phyloP scores from a whole-genome alignment of 92 coral and sea anemone species.

The Siderastrea siderea region DNA sequence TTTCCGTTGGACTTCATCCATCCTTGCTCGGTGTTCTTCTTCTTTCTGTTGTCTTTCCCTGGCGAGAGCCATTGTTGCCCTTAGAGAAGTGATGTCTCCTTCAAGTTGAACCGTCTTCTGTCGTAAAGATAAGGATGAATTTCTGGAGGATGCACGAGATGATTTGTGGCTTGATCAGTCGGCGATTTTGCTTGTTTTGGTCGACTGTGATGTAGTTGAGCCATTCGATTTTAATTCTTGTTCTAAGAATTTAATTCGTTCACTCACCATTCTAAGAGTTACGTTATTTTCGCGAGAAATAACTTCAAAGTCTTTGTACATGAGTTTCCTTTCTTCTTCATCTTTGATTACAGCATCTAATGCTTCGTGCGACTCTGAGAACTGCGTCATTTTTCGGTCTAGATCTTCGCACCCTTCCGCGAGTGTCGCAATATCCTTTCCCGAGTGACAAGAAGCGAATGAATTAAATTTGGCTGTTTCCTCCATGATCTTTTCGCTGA shows the following conservation, averaged over 20 bases:
- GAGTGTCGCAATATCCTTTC: constrained; percentile 20
- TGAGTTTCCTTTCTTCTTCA: constrained; percentile 19
- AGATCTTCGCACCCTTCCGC: constrained; percentile 33
- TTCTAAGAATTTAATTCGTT: constrained; percentile 33
- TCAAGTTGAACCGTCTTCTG: constrained; percentile 46
- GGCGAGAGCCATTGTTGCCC: constrained; percentile 43
- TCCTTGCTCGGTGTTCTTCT: background rate
- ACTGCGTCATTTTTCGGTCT: constrained; percentile 18
- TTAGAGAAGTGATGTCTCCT: constrained; percentile 53
- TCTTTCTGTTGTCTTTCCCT: constrained; percentile 45
- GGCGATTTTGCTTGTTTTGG: constrained; percentile 13
- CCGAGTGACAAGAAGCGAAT: constrained; percentile 2
- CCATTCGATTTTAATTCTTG: background rate
- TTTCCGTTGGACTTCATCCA: no score
- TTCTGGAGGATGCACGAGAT: background rate
- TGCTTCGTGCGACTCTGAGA: constrained; percentile 18
- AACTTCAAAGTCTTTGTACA: constrained; percentile 30
- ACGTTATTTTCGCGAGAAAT: constrained; percentile 39
- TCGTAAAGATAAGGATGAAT: constrained; percentile 18
- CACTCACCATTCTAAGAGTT: constrained; percentile 24
- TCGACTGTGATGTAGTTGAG: background rate
- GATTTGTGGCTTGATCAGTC: background rate
- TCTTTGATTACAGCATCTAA: constrained; percentile 20
- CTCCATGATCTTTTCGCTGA: constrained; percentile 35
- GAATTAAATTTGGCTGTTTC: constrained; percentile 34